These are phyloP conservation scores for Ateles fusciceps DNA, from an alignment of 2,797 vertebrate genomes.

Conservation along the genomic window DNA sequence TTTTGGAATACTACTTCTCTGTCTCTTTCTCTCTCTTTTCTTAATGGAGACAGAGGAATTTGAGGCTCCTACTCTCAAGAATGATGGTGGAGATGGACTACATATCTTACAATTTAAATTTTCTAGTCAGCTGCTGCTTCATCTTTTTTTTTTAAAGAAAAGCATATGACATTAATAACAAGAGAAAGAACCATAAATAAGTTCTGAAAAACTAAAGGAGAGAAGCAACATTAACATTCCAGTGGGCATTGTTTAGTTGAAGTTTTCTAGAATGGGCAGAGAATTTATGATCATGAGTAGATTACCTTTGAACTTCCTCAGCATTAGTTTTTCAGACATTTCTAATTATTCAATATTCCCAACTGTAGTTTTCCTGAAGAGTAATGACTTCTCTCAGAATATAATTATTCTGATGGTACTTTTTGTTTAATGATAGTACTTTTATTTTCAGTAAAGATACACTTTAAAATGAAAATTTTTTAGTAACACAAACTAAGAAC, in stretches of 20 bases:
- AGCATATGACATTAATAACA: neutral
- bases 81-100: neutral
- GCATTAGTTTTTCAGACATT: constrained; percentile 27
- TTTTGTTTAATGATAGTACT: neutral
- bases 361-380: constrained; percentile 3
- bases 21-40: neutral
- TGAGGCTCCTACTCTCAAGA: neutral
- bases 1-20: neutral
- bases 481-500: neutral
- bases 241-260: neutral
- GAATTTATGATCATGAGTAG: neutral
- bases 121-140: neutral
- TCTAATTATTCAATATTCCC: neutral
- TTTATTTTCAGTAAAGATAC: constrained; percentile 28
- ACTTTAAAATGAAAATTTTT: constrained; percentile 16
- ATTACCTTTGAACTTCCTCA: neutral
- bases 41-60: neutral
- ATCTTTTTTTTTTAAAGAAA: neutral
- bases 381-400: neutral
- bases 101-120: neutral
- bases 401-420: constrained; percentile 22
- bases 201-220: constrained; percentile 9
- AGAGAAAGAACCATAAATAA: neutral
- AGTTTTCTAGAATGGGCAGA: neutral
- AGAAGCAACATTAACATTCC: neutral